phyloP scores from a whole-genome alignment of 2,797 vertebrate species.

The Arrhamphus sclerolepis region DNA sequence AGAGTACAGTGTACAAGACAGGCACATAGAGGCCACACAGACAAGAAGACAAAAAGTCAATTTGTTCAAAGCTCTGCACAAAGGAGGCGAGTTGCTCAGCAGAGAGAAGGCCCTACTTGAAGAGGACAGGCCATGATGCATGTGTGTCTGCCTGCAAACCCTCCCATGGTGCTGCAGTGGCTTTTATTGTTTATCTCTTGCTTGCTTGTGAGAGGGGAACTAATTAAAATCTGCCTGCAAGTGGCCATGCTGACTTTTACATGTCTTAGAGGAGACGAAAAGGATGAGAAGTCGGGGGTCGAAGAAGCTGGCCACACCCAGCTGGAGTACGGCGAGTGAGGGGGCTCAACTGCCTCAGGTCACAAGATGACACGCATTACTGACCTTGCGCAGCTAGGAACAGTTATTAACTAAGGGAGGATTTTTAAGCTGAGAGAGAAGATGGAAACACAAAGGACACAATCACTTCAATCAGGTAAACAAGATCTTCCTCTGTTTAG shows the following conservation, averaged over 20 bases:
- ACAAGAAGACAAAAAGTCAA: constrained; percentile 70
- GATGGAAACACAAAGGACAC: constrained; percentile 22
- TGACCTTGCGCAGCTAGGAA: constrained; percentile 19
- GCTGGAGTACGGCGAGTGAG: constrained; percentile 21
- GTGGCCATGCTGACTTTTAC: constrained; percentile 72
- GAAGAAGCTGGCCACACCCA: constrained; percentile 39
- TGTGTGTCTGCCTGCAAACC: constrained; percentile 64
- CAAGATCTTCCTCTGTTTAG: constrained; percentile 65
- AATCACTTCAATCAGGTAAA: constrained; percentile 59
- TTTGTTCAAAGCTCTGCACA: constrained; percentile 67
- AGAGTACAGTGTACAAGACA: constrained; percentile 59
- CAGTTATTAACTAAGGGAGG: constrained; percentile 10
- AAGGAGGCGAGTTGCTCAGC: constrained; percentile 66
- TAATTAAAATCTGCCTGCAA: constrained; percentile 74
- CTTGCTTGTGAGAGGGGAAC: constrained; percentile 66
- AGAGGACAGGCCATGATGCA: constrained; percentile 64
- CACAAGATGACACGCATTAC: constrained; percentile 42
- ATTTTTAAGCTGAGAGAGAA: constrained; percentile 16
- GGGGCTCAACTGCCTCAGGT: constrained; percentile 30
- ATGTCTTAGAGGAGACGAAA: constrained; percentile 51
- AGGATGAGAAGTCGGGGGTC: constrained; percentile 2
- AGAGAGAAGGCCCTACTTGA: constrained; percentile 64
- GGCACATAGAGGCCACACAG: constrained; percentile 47
- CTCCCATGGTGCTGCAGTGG: constrained; percentile 64
- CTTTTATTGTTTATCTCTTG: constrained; percentile 68